Percentiles rank a stretch among this genome's conserved stretches.
Evolutionary conservation across 2,113 vertebrate genomes (phyloP).

Genomic region (Dasypus novemcinctus): DNA sequence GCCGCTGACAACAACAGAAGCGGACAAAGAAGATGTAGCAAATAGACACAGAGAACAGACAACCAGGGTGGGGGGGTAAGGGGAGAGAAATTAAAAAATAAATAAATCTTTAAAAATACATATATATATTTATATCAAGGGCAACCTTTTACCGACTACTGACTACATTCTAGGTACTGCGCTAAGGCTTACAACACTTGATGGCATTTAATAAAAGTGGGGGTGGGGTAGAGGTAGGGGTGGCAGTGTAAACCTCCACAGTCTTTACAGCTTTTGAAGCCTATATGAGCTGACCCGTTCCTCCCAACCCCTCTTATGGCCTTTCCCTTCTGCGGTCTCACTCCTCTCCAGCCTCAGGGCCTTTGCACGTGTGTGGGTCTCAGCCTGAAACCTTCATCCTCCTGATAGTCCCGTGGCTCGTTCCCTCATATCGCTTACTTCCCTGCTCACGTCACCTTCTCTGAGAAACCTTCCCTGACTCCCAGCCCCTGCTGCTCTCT

Average conservation of each 20-base stretch:
- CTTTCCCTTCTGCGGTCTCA: not conserved
- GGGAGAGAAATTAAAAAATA: too few relatives aligned
- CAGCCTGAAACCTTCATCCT: not conserved
- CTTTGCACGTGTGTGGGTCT: not conserved
- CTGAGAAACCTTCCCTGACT: not conserved
- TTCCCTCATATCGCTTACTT: not conserved
- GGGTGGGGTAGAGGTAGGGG: too few relatives aligned
- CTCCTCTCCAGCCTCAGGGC: not conserved
- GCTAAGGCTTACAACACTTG: not conserved
- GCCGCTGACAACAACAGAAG: too few relatives aligned
- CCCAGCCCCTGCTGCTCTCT: not conserved
- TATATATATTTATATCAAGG: too few relatives aligned
- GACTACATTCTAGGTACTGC: not conserved
- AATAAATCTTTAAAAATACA: too few relatives aligned
- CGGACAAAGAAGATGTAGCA: too few relatives aligned
- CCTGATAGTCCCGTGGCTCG: not conserved
- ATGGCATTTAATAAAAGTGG: not conserved
- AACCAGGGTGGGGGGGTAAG: too few relatives aligned
- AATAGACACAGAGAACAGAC: too few relatives aligned
- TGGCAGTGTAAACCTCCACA: not conserved
- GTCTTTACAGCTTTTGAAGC: not conserved
- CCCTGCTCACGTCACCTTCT: not conserved
- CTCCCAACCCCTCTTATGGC: not conserved
- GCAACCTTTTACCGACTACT: not conserved
- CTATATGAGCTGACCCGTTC: not conserved